Percentiles rank a stretch among this genome's conserved stretches.
Evolutionary conservation across 2,113 vertebrate genomes (phyloP).

Genomic region (Telmatochromis brachygnathus): DNA sequence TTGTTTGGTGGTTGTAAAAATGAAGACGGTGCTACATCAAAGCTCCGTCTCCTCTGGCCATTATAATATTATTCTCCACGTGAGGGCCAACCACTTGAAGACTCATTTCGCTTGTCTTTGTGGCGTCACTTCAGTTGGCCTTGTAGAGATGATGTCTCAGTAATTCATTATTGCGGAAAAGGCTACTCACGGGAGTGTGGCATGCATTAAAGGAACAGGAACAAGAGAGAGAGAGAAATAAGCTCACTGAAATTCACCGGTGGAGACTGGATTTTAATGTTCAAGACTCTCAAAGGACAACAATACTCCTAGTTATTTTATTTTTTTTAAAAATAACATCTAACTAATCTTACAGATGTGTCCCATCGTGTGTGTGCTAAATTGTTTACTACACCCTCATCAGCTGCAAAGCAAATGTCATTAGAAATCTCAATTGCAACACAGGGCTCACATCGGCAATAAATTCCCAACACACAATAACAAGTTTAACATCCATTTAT

Average conservation of each 20-base stretch:
- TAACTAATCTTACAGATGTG: neutral
- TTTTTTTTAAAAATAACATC: neutral
- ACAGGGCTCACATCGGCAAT: slow-evolving; percentile 14
- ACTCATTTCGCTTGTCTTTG: neutral
- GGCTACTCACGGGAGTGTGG: neutral
- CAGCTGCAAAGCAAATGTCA: slow-evolving; percentile 17
- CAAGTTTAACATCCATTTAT: slow-evolving; percentile 53
- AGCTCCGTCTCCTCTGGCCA: neutral
- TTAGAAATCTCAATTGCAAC: slow-evolving; percentile 50
- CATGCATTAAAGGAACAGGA: neutral
- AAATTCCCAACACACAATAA: slow-evolving; percentile 39
- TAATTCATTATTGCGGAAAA: neutral
- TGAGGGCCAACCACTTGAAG: neutral
- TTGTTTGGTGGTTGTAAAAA: neutral
- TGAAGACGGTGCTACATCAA: neutral
- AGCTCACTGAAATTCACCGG: neutral
- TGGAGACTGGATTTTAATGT: neutral
- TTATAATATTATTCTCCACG: neutral
- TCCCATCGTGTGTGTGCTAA: neutral
- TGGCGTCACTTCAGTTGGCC: neutral
- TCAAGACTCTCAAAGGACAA: neutral
- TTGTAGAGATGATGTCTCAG: neutral
- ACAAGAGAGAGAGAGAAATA: neutral
- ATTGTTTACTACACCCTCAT: neutral
- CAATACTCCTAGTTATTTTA: neutral